Evolutionary conservation across 2,113 vertebrate species (phyloP).

Genomic region (Cavia porcellus): DNA sequence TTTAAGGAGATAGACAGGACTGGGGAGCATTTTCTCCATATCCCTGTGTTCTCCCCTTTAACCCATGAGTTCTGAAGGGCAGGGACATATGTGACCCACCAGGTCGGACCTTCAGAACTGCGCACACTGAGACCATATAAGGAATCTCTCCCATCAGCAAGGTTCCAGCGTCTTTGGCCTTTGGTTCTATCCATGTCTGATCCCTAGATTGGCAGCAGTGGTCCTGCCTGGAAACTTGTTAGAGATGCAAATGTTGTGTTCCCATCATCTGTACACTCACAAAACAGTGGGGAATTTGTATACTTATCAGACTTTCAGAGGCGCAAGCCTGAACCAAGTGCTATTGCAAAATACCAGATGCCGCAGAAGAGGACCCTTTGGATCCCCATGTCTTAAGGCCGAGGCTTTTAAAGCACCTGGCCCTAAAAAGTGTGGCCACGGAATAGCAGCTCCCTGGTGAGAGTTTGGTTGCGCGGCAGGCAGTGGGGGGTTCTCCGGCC

Average conservation of each 20-base stretch:
- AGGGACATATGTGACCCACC: not conserved
- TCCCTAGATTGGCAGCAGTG: not conserved
- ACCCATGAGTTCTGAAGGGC: not conserved
- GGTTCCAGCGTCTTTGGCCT: not conserved
- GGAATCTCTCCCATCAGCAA: not conserved
- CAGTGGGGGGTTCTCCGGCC: no score
- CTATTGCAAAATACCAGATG: not conserved
- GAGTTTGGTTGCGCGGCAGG: fast-evolving
- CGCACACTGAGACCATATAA: no score
- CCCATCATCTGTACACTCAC: not conserved
- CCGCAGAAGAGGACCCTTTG: not conserved
- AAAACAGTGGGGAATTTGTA: not conserved
- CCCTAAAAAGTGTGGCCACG: no score
- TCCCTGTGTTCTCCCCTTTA: no score
- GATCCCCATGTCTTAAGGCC: not conserved
- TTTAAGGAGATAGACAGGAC: no score
- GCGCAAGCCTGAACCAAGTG: not conserved
- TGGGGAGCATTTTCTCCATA: not conserved
- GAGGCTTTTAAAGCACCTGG: not conserved
- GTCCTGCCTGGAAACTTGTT: not conserved
- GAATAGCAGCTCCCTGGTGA: no score
- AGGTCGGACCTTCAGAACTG: not conserved
- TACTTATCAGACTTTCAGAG: not conserved
- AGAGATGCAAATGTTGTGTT: not conserved
- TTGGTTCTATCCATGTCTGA: not conserved